Conservation (phyloP, 2,888 invertebrate species). For the Brachynemurus nebulosus region DNA sequence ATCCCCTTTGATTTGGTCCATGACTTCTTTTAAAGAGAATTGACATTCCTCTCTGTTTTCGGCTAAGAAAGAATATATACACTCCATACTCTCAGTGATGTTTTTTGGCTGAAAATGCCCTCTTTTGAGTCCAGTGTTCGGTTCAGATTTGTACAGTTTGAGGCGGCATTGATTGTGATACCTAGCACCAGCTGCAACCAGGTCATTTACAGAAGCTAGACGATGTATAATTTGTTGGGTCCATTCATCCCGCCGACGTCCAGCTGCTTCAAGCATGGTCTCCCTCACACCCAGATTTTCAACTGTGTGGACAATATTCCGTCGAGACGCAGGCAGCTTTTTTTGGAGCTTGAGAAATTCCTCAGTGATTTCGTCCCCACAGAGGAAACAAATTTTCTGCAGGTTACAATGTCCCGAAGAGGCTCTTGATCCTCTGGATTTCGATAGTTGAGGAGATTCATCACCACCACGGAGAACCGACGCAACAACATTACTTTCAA, state of each 20-base stretch:
- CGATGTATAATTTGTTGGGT: constrained; percentile 23
- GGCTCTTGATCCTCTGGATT: background rate
- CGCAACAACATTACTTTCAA: constrained; percentile 8
- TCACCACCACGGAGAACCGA: constrained; percentile 8
- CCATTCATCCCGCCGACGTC: constrained; percentile 22
- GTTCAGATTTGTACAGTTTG: background rate
- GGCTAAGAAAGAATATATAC: constrained; percentile 24
- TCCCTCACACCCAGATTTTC: constrained; percentile 23
- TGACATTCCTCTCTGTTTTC: constrained; percentile 24
- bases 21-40: constrained; percentile 26
- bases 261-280: constrained; percentile 22
- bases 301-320: no score
- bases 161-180: background rate
- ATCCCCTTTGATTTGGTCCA: constrained; percentile 22
- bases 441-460: background rate
- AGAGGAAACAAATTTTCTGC: background rate
- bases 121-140: constrained; percentile 22
- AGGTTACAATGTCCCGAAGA: background rate
- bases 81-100: constrained; percentile 26
- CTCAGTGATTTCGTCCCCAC: background rate
- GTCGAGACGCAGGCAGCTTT: constrained; percentile 22
- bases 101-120: constrained; percentile 24
- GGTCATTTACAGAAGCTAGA: constrained; percentile 21
- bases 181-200: background rate
- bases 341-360: constrained; percentile 21